Evolutionary conservation across 2,888 invertebrate species (phyloP), one percentile per base, ranked within the genome.

Genomic region (Drosophila kuntzei): DNA sequence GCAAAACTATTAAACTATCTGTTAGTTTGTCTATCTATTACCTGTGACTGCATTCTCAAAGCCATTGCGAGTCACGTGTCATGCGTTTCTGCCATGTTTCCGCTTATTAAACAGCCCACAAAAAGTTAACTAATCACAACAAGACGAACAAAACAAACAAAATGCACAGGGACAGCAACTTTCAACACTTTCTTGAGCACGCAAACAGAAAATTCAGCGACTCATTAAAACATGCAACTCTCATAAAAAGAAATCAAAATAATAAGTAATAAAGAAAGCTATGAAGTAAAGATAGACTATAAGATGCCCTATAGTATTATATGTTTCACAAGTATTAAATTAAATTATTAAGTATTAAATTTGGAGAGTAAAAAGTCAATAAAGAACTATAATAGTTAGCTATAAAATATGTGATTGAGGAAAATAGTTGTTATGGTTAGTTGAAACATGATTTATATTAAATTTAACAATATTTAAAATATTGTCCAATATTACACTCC

Each of bases 121-220:
- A 58, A 36, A 67, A 54, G 34, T 57, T 61, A 20, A 63, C 71
- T 71, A 71, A 70, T 66, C 47, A 61, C 72, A 50, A 58, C 64
- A 41, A 36, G 36, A 36, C 55, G 27, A 53, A 41, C 44, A 14
- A 53, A 44, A 54, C 27, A 36, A 11, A 55, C 44, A 47, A 54
- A 71, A 32, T 41, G 39, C 53, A 43, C 18, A 49, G 51, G 18
- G 71, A 63, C 63, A 53, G 64, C 20, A 43, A 71, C 79, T 79
- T 81, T 84, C 82, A 84, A 84, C 85, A 82, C 82, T 82, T 84
- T 84, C 74, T 77, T 74, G 50, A 41, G 43, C 82, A 79, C 79
- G 79, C 84, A 66, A 73, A 69, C 44, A 36, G 32, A 63, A 49
- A 53, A 47, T 71, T 71, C 29, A 65, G 59, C 53, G 44, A 53